Evolutionary conservation across 1,140 invertebrate species (phyloP).

Genomic region (Cryptotermes secundus): DNA sequence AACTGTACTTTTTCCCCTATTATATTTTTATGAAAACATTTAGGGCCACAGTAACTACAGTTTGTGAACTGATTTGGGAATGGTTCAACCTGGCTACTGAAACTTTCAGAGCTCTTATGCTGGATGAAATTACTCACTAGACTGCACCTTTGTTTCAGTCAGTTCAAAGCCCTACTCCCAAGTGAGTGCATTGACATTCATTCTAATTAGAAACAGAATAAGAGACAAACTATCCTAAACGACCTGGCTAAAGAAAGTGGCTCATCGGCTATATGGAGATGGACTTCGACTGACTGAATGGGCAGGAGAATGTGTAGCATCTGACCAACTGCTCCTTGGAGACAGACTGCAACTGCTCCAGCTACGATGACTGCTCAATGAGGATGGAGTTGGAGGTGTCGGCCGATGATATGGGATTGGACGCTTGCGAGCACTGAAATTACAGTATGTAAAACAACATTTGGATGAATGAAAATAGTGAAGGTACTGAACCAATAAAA

Average conservation of each 20-base stretch:
- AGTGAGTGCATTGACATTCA: not conserved
- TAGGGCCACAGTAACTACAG: too few species aligned
- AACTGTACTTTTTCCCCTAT: too few species aligned
- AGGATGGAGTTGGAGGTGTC: slow-evolving; percentile 34
- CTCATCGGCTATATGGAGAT: slow-evolving; percentile 34
- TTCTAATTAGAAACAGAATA: slow-evolving; percentile 5
- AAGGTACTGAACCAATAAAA: too few species aligned
- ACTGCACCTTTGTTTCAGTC: too few species aligned
- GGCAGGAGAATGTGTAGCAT: slow-evolving; percentile 25
- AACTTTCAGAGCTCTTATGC: too few species aligned
- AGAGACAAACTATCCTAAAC: not conserved
- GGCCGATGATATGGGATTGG: slow-evolving; percentile 36
- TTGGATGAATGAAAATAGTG: too few species aligned
- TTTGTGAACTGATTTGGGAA: too few species aligned
- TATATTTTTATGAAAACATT: too few species aligned
- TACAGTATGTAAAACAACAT: not conserved
- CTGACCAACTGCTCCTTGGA: slow-evolving; percentile 31
- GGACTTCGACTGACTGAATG: slow-evolving; percentile 26
- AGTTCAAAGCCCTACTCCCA: too few species aligned
- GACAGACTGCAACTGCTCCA: slow-evolving; percentile 25
- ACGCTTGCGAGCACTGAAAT: slow-evolving; percentile 36
- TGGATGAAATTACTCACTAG: too few species aligned
- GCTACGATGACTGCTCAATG: slow-evolving; percentile 22
- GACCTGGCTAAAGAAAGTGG: not conserved
- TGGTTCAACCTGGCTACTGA: too few species aligned